Conservation (phyloP, 2,113 vertebrate species). For the Salvelinus fontinalis region DNA sequence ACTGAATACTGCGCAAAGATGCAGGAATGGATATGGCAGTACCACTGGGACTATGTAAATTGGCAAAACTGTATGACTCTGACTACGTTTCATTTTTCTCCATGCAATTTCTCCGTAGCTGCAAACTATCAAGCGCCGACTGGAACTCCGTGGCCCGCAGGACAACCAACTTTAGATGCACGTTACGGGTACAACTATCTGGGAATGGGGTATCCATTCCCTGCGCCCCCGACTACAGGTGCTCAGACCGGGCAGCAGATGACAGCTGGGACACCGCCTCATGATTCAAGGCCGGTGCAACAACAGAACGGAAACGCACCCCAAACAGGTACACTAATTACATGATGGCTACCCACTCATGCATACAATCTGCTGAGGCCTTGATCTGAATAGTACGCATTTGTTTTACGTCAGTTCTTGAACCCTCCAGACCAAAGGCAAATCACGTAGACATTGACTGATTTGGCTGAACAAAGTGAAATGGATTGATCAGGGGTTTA, state of each 20-base stretch:
- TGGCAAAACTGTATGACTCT: conserved; percentile 80
- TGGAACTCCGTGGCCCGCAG: conserved; percentile 9
- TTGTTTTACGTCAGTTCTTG: background rate
- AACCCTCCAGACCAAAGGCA: background rate
- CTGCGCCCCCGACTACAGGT: conserved; percentile 1
- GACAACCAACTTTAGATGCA: conserved; percentile 39
- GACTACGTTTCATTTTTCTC: conserved; percentile 60
- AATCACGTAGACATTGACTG: background rate
- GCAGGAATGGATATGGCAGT: conserved; percentile 92
- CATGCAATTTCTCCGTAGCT: conserved; percentile 22
- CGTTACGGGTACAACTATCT: conserved; percentile 42
- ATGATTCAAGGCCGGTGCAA: conserved; percentile 36
- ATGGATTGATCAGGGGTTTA: too few species aligned
- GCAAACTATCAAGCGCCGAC: conserved; percentile 12
- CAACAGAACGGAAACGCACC: conserved; percentile 50
- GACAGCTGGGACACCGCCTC: background rate
- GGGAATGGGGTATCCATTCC: conserved; percentile 14
- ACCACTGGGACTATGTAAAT: conserved; percentile 82
- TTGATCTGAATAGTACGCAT: too few species aligned
- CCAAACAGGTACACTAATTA: conserved; percentile 49
- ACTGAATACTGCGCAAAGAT: conserved; percentile 83
- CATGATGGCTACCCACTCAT: too few species aligned
- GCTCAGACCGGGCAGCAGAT: conserved; percentile 33
- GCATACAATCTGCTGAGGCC: too few species aligned
- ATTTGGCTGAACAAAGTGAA: too few species aligned